Conservation (phyloP, 1,140 invertebrate genomes). For the Drosophila pectinifera region DNA sequence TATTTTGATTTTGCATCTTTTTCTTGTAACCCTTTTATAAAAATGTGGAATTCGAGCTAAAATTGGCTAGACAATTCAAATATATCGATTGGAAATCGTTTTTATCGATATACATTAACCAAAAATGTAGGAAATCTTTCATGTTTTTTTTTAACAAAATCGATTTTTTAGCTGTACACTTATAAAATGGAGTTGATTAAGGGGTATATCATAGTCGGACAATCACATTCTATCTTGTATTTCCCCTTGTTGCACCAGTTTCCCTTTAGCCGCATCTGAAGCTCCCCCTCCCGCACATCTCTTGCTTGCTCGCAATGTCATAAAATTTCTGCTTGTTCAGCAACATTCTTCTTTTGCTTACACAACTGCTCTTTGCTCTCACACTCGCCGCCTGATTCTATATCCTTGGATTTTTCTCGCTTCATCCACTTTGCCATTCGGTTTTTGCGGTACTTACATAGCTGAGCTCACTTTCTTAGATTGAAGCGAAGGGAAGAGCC, state of each 20-base stretch:
- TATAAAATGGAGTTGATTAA: not conserved
- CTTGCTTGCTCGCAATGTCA: conserved; percentile 75
- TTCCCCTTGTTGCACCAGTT: conserved; percentile 14
- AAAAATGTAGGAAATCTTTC: not conserved
- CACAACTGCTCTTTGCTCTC: conserved; percentile 45
- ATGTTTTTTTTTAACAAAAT: not conserved
- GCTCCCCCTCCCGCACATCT: conserved; percentile 29
- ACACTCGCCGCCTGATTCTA: conserved; percentile 6
- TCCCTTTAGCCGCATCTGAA: conserved; percentile 1
- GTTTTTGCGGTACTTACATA: conserved; percentile 52
- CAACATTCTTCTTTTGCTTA: conserved; percentile 71
- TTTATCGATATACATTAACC: not conserved
- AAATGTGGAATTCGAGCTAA: fast-evolving
- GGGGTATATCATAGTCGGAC: not conserved
- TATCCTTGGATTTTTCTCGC: conserved; percentile 18
- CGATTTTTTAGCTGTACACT: not conserved
- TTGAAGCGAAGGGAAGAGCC: conserved; percentile 29
- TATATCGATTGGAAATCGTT: not conserved
- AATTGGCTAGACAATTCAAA: not conserved
- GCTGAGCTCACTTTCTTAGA: conserved; percentile 45
- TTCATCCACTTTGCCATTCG: conserved; percentile 36
- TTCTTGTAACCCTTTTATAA: no score
- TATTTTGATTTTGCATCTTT: not conserved
- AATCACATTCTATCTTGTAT: not conserved
- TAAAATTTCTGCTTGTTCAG: conserved; percentile 81